Evolutionary conservation across 2,888 invertebrate genomes (phyloP).

Genomic region (Aporophyla lueneburgensis): DNA sequence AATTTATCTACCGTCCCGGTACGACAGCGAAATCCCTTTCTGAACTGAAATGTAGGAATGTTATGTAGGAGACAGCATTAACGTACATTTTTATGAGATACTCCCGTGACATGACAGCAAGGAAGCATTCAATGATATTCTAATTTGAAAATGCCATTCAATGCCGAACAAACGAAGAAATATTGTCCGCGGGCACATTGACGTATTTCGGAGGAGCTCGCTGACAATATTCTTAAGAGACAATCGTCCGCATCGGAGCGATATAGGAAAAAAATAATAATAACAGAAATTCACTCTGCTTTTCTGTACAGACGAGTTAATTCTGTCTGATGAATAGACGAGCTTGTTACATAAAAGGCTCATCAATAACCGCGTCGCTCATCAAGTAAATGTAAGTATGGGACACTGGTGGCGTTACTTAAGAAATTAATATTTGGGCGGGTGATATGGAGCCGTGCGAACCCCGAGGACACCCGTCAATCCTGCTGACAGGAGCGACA

Average conservation of each 20-base stretch:
- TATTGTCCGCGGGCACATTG: slow-evolving; percentile 35
- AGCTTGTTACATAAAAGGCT: slow-evolving; percentile 73
- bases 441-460: slow-evolving; percentile 68
- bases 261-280: slow-evolving; percentile 65
- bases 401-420: slow-evolving; percentile 76
- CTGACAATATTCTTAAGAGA: slow-evolving; percentile 49
- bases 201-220: slow-evolving; percentile 56
- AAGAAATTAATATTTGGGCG: slow-evolving; percentile 83
- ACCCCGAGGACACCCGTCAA: slow-evolving; percentile 61
- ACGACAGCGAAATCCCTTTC: slow-evolving; percentile 75
- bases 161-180: slow-evolving; percentile 48
- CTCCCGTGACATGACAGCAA: slow-evolving; percentile 34
- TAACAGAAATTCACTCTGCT: slow-evolving; percentile 62
- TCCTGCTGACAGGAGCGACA: slow-evolving; percentile 61
- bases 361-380: slow-evolving; percentile 81
- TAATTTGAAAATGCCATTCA: slow-evolving; percentile 63
- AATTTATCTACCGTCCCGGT: slow-evolving; percentile 73
- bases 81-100: slow-evolving; percentile 36
- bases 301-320: slow-evolving; percentile 71
- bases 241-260: slow-evolving; percentile 51
- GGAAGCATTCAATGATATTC: slow-evolving; percentile 57
- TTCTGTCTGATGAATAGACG: slow-evolving; percentile 73
- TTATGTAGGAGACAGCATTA: slow-evolving; percentile 37
- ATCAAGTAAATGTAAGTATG: slow-evolving; percentile 82
- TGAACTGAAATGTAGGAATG: slow-evolving; percentile 64